A percentile compares a stretch with the other conserved stretches of the same genome.
These are phyloP conservation scores for Perca flavescens DNA, from an alignment of 2,113 vertebrate genomes.

Conservation along the genomic window DNA sequence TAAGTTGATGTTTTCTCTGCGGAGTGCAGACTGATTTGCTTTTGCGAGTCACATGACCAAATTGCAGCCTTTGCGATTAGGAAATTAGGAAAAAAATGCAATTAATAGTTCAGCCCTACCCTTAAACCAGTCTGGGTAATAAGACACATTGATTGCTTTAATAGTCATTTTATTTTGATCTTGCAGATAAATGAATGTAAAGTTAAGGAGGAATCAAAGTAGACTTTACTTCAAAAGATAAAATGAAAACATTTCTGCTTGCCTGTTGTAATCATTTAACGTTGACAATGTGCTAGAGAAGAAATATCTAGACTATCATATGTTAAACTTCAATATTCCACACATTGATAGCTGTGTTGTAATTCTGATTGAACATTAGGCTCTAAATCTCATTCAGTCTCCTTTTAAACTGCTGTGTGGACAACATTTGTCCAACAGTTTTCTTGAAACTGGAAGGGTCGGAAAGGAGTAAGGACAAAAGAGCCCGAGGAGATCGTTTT, in stretches of 20 bases:
- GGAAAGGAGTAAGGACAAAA: neutral
- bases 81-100: too few relatives aligned
- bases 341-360: conserved; percentile 7
- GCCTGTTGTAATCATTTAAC: neutral
- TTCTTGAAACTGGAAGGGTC: neutral
- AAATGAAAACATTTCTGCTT: conserved; percentile 6
- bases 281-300: conserved; percentile 22
- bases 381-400: neutral
- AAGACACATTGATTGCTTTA: neutral
- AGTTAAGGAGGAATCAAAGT: conserved; percentile 13
- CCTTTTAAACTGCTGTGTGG: neutral
- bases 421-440: neutral
- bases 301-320: conserved; percentile 33
- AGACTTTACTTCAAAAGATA: conserved; percentile 19
- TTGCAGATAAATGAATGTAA: conserved; percentile 24
- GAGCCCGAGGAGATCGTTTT: neutral
- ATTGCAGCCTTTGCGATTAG: too few relatives aligned
- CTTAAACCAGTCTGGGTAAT: neutral
- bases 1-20: too few relatives aligned
- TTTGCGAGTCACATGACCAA: too few relatives aligned
- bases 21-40: too few relatives aligned
- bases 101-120: too few relatives aligned
- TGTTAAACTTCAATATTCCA: conserved; percentile 53
- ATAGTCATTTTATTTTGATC: conserved; percentile 63
- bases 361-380: conserved; percentile 7